Evolutionary conservation across 1,140 invertebrate genomes (phyloP).

Genomic region (Brachionus paranguensis): DNA sequence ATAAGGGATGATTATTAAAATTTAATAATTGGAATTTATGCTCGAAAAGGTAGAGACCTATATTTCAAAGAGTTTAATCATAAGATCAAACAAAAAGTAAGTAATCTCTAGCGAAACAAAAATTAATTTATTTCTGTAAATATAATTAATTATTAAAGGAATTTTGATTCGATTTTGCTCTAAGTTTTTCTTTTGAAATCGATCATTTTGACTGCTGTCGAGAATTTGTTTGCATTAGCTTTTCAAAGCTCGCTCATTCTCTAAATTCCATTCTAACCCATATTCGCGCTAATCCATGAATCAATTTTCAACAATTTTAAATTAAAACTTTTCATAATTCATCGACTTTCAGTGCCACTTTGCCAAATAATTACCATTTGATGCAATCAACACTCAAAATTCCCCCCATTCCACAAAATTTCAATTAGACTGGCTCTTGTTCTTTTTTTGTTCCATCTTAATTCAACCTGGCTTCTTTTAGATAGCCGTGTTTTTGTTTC

Average conservation of each 20-base stretch:
- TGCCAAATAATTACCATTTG: neutral
- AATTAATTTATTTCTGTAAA: constrained; percentile 6
- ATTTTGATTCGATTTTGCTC: neutral
- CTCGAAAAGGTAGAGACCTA: neutral
- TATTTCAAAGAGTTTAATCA: neutral
- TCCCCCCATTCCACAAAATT: no score
- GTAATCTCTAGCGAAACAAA: constrained; percentile 1
- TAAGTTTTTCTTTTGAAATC: constrained; percentile 3
- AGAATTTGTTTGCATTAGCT: neutral
- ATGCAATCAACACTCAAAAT: neutral
- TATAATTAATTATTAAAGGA: constrained; percentile 24
- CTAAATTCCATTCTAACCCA: neutral
- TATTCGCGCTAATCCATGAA: neutral
- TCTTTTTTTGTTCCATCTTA: neutral
- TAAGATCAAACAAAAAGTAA: neutral
- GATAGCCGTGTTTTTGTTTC: neutral
- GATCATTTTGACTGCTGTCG: constrained; percentile 11
- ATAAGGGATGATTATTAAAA: neutral
- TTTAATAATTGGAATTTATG: constrained; percentile 2
- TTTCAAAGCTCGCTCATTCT: neutral
- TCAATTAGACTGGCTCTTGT: neutral
- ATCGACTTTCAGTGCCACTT: neutral
- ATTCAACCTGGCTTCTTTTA: neutral
- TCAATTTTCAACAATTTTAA: neutral
- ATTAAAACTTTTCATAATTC: neutral